Base-by-base conservation (phyloP, 2,113 vertebrate species). In the Leucoraja erinaceus region DNA sequence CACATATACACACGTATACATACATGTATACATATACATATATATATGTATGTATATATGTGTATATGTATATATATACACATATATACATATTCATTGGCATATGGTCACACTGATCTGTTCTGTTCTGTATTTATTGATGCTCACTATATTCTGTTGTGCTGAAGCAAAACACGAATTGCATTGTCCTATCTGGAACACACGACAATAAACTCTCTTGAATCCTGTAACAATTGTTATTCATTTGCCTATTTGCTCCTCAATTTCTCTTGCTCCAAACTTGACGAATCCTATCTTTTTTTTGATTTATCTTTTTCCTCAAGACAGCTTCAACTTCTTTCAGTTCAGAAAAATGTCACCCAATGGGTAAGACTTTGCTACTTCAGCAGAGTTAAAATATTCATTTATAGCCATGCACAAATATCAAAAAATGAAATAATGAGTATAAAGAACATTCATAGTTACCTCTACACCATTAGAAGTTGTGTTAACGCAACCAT, bases 381-480 rank as follows among this genome's bases (percentile, higher is more conserved):
- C 20, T 20, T 7, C 1, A 12, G 74, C n/a, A n/a, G 38, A 47
- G 38, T 47, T 47, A 47, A 47, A 25, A 91, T 91, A 54, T 38
- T 9, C 22, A 54, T 72, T 47, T 47, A 72, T 10, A 54, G 77
- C 77, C 9, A 47, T 74, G 10, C 90, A 74, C 31, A 90, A n/a
- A 72, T 38, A 1, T 5, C 38, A 47, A 4, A 28, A 14, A 54
- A 91, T 20, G 33, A 91, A 88, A 88, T 88, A 86, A 63, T n/a
- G 31, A n/a, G n/a, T 70, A 91, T 25, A 9, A 72, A 47, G 31
- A 61, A 47, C 66, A 72, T 12, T 70, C 12, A 70, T 72, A 91
- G 8, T 91, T 94, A 97, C 97, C 96, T 97, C 93, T 0, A 96
- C 96, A 94, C 96, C 96, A 70, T 94, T 93, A 93, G 96, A 96